Evolutionary conservation across 2,113 vertebrate genomes (phyloP).

Genomic region (Cololabis saira): DNA sequence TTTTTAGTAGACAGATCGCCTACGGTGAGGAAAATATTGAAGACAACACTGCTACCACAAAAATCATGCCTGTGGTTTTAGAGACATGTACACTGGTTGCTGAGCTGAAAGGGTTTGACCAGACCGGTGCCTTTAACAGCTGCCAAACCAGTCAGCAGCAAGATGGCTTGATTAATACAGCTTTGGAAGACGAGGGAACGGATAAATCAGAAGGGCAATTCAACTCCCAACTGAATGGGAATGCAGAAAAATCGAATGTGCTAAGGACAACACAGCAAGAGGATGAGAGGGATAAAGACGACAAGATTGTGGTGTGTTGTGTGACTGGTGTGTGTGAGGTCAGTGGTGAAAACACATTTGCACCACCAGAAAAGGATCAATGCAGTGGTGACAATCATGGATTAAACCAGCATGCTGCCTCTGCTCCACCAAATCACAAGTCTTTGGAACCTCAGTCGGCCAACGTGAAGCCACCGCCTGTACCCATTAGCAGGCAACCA

Average conservation of each 20-base stretch:
- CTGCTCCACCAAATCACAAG: constrained; percentile 3
- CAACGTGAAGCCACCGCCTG: constrained; percentile 43
- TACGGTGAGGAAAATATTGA: background rate
- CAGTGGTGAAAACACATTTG: background rate
- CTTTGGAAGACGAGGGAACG: constrained; percentile 56
- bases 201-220: constrained; percentile 4
- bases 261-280: background rate
- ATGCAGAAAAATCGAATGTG: background rate
- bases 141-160: constrained; percentile 24
- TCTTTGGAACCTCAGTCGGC: constrained; percentile 29
- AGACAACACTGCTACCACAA: rapidly evolving
- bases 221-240: background rate
- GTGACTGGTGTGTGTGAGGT: constrained; percentile 63
- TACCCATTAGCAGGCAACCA: constrained; percentile 67
- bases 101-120: constrained; percentile 78
- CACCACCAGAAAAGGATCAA: constrained; percentile 17
- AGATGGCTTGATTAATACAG: constrained; percentile 48
- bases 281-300: constrained; percentile 1
- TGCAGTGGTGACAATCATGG: background rate
- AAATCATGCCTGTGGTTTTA: constrained; percentile 75
- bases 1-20: background rate
- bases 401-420: constrained; percentile 20
- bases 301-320: constrained; percentile 55
- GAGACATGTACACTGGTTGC: constrained; percentile 82
- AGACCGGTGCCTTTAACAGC: constrained; percentile 12